Percentiles rank a stretch among this genome's conserved stretches.
Evolutionary conservation across 2,797 vertebrate genomes (phyloP).

Genomic region (Rhabdomys pumilio): DNA sequence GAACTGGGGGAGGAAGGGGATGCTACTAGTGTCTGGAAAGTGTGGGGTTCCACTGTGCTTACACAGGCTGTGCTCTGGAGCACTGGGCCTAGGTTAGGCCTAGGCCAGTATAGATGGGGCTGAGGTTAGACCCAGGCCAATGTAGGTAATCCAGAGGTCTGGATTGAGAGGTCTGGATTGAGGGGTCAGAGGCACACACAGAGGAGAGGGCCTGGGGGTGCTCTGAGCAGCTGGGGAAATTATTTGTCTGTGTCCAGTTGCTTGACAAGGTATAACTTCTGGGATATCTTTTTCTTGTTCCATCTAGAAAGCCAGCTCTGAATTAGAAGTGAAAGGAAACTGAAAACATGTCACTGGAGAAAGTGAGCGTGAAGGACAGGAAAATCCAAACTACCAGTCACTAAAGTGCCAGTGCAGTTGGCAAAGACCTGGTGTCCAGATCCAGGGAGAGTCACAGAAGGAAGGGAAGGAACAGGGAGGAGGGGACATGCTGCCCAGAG

Average conservation of each 20-base stretch:
- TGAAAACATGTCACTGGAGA: not conserved
- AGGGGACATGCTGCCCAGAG: not conserved
- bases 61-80: not conserved
- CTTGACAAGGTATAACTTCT: not conserved
- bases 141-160: not conserved
- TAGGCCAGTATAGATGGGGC: not conserved
- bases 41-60: not conserved
- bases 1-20: not conserved
- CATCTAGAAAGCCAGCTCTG: conserved; percentile 9
- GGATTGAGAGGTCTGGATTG: not conserved
- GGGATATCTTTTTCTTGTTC: conserved; percentile 21
- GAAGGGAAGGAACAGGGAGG: not conserved
- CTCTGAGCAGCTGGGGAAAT: not conserved
- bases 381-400: not conserved
- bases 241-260: not conserved
- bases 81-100: not conserved
- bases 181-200: not conserved
- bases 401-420: not conserved
- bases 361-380: not conserved
- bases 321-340: not conserved
- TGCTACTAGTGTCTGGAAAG: not conserved
- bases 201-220: not conserved
- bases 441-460: too few relatives aligned
- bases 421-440: not conserved
- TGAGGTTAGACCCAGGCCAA: not conserved